phyloP scores from a whole-genome alignment of 2,797 vertebrate species.

The Steatocranus sp. region DNA sequence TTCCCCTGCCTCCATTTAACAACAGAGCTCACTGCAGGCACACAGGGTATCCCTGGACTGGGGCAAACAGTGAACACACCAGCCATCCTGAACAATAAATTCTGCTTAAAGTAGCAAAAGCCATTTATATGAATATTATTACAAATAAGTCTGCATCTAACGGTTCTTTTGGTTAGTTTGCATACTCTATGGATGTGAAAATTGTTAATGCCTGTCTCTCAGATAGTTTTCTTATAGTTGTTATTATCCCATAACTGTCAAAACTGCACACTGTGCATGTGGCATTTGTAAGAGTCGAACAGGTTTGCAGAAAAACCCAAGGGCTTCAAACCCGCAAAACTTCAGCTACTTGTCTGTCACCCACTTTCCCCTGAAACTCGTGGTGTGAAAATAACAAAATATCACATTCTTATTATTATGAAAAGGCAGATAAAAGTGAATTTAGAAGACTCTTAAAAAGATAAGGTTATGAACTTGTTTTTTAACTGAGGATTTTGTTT shows the following conservation, averaged over 20 bases:
- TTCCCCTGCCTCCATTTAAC: rapidly evolving
- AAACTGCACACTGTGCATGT: not conserved
- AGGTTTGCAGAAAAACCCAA: not conserved
- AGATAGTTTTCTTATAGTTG: not conserved
- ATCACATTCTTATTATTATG: not conserved
- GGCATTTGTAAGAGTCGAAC: not conserved
- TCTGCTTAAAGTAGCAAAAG: not conserved
- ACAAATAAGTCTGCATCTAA: not conserved
- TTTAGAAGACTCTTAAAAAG: not conserved
- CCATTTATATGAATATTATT: not conserved
- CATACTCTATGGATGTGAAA: not conserved
- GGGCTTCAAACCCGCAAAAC: not conserved
- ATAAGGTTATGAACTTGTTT: not conserved
- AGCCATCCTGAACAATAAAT: not conserved
- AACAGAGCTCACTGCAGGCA: not conserved
- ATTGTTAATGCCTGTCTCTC: not conserved
- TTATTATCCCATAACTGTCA: not conserved
- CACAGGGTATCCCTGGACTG: not conserved
- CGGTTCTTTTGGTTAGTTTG: not conserved
- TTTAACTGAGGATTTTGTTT: not conserved
- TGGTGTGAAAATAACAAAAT: not conserved
- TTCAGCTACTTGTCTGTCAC: slow-evolving; percentile 13
- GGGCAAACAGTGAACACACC: not conserved
- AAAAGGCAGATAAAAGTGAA: not conserved
- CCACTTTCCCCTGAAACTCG: slow-evolving; percentile 24